Evolutionary conservation across 1,140 invertebrate genomes (phyloP), one percentile per base, ranked within the genome.

Genomic region (Papilio polyxenes): DNA sequence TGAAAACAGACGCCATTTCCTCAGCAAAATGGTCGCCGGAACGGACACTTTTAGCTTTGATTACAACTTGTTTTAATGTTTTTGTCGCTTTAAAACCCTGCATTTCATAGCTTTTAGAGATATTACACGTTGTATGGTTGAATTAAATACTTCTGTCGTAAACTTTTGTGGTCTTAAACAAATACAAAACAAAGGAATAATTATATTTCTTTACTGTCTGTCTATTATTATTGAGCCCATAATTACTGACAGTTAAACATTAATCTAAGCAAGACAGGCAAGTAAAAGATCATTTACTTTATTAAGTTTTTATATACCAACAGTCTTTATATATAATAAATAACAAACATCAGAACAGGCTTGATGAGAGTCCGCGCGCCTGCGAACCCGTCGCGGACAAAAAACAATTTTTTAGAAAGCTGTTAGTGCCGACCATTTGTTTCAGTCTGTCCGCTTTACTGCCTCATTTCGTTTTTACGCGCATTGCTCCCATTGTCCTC

Each of bases 351-450:
- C 31, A 15, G 20, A 65, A 11, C 65, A 15, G 11, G 11, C 4
- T 37, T 72, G 31, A 72, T 15, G 31, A 40, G 37, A 37, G 56
- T 7, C 10, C 15, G 15, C 15, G 51, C 59, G 59, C n/a, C 10
- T 20, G 20, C 20, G 62, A 65, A 23, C 23, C 62, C 3, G 62
- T 31, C 23, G 65, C 65, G 65, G 65, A 31, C 13, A 31, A 31
- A 7, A 72, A 72, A 72, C 31, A 72, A 72, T 72, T 72, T 72
- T 72, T 72, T 72, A 72, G 65, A 72, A 72, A 72, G 65, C 65
- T 72, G 65, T 72, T 40, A 72, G 65, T 72, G 65, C 65, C 31
- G 65, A 72, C 65, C 65, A 72, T 72, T 72, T 72, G 65, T 72
- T 72, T 37, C 65, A 31, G 65, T 72, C 65, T 72, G 65, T 72